Evolutionary conservation across 2,888 invertebrate species (phyloP).

Genomic region (Lepidonotus clava): DNA sequence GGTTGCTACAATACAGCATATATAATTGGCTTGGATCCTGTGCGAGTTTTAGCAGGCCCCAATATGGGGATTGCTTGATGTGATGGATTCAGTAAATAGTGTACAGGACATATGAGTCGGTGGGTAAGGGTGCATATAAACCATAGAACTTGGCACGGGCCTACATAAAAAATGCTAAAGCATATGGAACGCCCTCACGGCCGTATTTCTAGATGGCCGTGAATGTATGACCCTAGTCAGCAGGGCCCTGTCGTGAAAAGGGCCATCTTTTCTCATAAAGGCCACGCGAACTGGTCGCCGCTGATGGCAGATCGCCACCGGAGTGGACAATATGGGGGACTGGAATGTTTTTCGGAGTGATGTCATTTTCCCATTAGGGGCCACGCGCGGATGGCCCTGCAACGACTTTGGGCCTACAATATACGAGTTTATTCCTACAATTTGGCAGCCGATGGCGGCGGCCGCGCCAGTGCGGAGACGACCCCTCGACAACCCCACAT

Average conservation of each 20-base stretch:
- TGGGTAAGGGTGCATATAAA: too few relatives aligned
- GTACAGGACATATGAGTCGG: too few relatives aligned
- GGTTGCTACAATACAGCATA: too few relatives aligned
- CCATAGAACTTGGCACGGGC: too few relatives aligned
- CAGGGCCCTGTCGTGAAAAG: neutral
- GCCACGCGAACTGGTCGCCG: neutral
- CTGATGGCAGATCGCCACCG: neutral
- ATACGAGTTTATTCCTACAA: slow-evolving; percentile 4
- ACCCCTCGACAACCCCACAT: too few relatives aligned
- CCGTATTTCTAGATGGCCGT: neutral
- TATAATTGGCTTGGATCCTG: too few relatives aligned
- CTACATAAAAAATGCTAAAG: neutral
- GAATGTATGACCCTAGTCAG: neutral
- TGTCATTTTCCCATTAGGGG: neutral
- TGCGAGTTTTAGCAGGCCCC: too few relatives aligned
- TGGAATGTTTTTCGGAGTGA: slow-evolving; percentile 12
- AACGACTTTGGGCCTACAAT: neutral
- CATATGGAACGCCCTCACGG: neutral
- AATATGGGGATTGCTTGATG: too few relatives aligned
- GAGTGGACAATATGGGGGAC: slow-evolving; percentile 4
- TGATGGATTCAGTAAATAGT: too few relatives aligned
- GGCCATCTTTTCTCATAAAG: neutral
- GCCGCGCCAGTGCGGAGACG: too few relatives aligned
- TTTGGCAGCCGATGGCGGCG: too few relatives aligned
- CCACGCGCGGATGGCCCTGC: neutral